These are phyloP conservation scores for Okamejei kenojei DNA, from an alignment of 2,797 vertebrate genomes.

Conservation along the genomic window DNA sequence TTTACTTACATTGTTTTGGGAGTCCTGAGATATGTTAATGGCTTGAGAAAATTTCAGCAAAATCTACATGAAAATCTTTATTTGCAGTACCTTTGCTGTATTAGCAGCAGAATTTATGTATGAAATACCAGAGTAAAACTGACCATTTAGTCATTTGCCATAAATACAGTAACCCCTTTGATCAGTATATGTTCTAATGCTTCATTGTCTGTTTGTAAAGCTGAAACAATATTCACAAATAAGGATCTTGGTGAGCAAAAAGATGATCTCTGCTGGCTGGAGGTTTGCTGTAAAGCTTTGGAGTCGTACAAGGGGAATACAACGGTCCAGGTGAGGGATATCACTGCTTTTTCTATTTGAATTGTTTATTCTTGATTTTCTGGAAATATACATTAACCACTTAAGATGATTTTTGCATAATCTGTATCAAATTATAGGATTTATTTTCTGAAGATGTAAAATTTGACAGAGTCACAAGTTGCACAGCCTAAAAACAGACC, in stretches of 20 bases:
- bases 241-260: slow-evolving; percentile 62
- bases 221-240: slow-evolving; percentile 81
- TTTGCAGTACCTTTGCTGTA: not conserved
- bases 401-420: too few species aligned
- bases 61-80: too few species aligned
- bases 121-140: not conserved
- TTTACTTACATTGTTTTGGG: too few species aligned
- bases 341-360: not conserved
- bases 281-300: slow-evolving; percentile 74
- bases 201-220: slow-evolving; percentile 54
- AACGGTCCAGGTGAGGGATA: slow-evolving; percentile 70
- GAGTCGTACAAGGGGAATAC: slow-evolving; percentile 69
- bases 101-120: not conserved
- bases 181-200: not conserved
- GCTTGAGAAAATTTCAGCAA: too few species aligned
- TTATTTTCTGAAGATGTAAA: too few species aligned
- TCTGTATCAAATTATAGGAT: too few species aligned
- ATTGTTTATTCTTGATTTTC: not conserved
- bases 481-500: too few species aligned
- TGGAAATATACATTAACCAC: too few species aligned
- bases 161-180: not conserved
- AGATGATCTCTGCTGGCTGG: slow-evolving; percentile 75
- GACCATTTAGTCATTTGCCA: too few species aligned
- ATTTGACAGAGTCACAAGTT: too few species aligned
- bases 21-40: too few species aligned